A percentile compares a stretch with the other conserved stretches of the same genome.
phyloP scores from a whole-genome alignment of 2,113 vertebrate genomes.

The Cyphomyrus discorhynchus region DNA sequence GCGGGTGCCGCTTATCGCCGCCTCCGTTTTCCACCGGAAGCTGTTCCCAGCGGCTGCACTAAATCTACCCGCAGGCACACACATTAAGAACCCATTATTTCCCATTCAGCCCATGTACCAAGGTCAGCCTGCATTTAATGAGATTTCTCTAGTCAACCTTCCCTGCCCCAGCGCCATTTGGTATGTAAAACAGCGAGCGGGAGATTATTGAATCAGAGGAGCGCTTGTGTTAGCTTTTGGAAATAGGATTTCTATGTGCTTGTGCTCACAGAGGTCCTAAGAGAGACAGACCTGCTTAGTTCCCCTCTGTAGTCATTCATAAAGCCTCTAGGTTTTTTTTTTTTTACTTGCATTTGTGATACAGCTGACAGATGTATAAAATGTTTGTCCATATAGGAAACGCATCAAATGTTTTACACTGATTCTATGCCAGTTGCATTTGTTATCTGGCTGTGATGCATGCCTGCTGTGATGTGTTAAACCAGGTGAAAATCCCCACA shows the following conservation, averaged over 20 bases:
- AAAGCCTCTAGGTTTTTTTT: background rate
- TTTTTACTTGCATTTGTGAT: background rate
- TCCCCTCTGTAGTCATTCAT: conserved; percentile 8
- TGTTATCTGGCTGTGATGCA: background rate
- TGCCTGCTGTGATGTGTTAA: background rate
- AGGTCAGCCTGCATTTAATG: conserved; percentile 26
- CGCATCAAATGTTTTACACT: background rate
- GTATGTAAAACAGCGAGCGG: conserved; percentile 24
- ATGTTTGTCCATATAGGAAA: background rate
- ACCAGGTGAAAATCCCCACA: background rate
- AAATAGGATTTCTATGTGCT: conserved; percentile 21
- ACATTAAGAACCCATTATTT: conserved; percentile 22
- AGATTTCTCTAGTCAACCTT: conserved; percentile 25
- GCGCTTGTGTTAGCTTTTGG: conserved; percentile 26
- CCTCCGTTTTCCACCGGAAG: conserved; percentile 2
- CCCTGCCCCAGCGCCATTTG: conserved; percentile 21
- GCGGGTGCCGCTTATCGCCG: background rate
- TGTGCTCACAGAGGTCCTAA: background rate
- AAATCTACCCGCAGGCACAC: conserved; percentile 18
- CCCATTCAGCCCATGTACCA: conserved; percentile 21
- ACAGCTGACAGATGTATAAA: background rate
- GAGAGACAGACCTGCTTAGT: background rate
- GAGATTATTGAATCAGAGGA: conserved; percentile 24
- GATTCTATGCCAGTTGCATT: background rate
- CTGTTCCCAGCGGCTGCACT: conserved; percentile 11